Evolutionary conservation across 2,797 vertebrate genomes (phyloP), one percentile per base, ranked within the genome.

Genomic region (Galagoides demidoff): DNA sequence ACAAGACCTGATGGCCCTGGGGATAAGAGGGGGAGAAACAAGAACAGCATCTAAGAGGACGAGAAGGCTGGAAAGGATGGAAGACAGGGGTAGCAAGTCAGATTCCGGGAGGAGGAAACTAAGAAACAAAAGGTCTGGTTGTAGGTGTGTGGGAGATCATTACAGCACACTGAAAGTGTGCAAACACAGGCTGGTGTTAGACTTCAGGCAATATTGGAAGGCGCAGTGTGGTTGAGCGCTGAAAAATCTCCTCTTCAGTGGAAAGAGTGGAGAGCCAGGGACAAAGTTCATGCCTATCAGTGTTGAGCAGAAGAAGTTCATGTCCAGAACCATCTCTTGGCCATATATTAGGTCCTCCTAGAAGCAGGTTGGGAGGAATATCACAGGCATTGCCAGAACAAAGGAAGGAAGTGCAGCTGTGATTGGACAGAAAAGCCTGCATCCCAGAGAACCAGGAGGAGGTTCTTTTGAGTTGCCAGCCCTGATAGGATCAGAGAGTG

Each of bases 171-270:
- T 34, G 29, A 49, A 20, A 49, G 8, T 17, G 49, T 31, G n/a
- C 66, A 73, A 92, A 68, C 4, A 34, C 0, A 27, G 8, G 13
- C 7, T 31, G 23, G 61, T 34, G 25, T 81, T 25, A 63, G 71
- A 77, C n/a, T 34, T 25, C 2, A n/a, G 55, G 63, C 0, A 3
- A 37, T 7, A 16, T 0, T 7, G 4, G 5, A 68, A 71, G 55
- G 82, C 55, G 6, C 29, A 31, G 31, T 59, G 14, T 45, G 7
- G 31, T 14, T 55, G 52, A 71, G 22, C 37, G 86, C 73, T 55
- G 37, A 71, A 77, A 70, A 52, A 39, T 52, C 49, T 49, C 45
- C 45, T 52, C 49, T 52, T 34, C 25, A n/a, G 27, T n/a, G 23
- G 31, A 82, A 64, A 61, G 39, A 63, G 31, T 59, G 23, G 45